Conservation (phyloP, 1,140 invertebrate genomes). For the Conopomorpha cramerella region DNA sequence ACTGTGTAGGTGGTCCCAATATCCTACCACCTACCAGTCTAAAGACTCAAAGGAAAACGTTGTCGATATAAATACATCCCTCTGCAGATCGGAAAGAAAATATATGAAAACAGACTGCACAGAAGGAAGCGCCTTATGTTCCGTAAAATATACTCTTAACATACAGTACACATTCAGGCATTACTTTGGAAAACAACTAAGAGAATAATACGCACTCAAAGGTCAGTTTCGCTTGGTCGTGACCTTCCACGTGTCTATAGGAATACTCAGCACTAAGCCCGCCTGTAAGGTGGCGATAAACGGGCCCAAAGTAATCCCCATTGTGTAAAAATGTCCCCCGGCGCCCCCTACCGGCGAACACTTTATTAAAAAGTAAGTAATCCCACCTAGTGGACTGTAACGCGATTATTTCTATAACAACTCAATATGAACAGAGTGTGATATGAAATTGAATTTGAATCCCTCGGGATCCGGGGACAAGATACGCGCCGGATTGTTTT, state of each 20-base stretch:
- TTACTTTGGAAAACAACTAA: background rate
- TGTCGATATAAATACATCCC: too few species aligned
- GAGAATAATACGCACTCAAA: slow-evolving; percentile 6
- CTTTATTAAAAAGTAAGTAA: slow-evolving; percentile 59
- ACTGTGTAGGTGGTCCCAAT: too few species aligned
- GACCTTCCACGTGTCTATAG: slow-evolving; percentile 1
- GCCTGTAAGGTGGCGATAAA: slow-evolving; percentile 57
- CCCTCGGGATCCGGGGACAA: slow-evolving; percentile 8
- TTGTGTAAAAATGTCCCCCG: slow-evolving; percentile 55
- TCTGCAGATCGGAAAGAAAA: too few species aligned
- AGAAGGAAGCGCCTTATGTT: too few species aligned
- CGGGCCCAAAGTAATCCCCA: slow-evolving; percentile 52
- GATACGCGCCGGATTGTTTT: background rate
- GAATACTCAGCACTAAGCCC: slow-evolving; percentile 47
- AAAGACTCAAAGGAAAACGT: too few species aligned
- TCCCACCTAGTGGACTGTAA: slow-evolving; percentile 54
- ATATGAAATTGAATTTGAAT: slow-evolving; percentile 57
- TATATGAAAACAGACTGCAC: too few species aligned
- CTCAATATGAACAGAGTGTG: slow-evolving; percentile 31
- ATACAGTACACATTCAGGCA: background rate
- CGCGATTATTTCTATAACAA: slow-evolving; percentile 54
- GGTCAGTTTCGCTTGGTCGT: slow-evolving; percentile 6
- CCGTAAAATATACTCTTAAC: background rate
- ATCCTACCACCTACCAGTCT: too few species aligned
- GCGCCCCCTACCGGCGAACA: slow-evolving; percentile 34